phyloP scores from a whole-genome alignment of 2,113 vertebrate genomes.

The Myanophis thanlyinensis region DNA sequence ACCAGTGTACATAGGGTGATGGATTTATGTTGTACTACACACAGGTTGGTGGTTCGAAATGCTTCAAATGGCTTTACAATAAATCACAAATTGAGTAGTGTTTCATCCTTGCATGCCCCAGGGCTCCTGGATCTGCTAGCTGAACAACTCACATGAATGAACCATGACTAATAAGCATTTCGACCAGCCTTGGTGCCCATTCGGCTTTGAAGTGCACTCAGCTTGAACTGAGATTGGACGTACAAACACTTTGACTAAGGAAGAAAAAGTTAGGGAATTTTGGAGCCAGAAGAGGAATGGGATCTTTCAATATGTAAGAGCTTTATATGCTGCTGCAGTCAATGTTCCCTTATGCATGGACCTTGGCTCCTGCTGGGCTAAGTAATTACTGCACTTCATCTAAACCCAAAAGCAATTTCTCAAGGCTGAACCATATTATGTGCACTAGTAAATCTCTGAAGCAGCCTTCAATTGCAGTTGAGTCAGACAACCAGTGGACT shows the following conservation, averaged over 20 bases:
- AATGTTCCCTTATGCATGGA: constrained; percentile 8
- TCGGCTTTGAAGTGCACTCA: not conserved
- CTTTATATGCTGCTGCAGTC: not conserved
- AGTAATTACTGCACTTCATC: constrained; percentile 19
- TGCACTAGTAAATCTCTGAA: not conserved
- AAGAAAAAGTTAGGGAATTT: constrained; percentile 3
- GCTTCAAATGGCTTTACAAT: not conserved
- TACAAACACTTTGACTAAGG: constrained; percentile 16
- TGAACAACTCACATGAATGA: not conserved
- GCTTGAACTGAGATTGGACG: not conserved
- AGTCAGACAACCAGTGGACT: not conserved
- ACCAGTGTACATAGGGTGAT: not conserved
- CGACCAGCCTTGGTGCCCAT: not conserved
- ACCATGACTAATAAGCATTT: not conserved
- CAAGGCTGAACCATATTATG: not conserved
- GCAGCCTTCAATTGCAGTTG: constrained; percentile 11
- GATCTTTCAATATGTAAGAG: constrained; percentile 9
- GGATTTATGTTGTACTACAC: not conserved
- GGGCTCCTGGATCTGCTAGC: not conserved
- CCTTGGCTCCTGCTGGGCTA: not conserved
- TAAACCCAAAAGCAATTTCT: constrained; percentile 9
- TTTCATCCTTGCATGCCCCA: constrained; percentile 3
- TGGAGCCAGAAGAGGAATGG: constrained; percentile 15
- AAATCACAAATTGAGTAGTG: not conserved
- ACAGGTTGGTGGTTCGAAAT: not conserved